Percentiles rank a stretch among this genome's conserved stretches.
phyloP scores from a whole-genome alignment of 2,113 vertebrate species.

The Python bivittatus region DNA sequence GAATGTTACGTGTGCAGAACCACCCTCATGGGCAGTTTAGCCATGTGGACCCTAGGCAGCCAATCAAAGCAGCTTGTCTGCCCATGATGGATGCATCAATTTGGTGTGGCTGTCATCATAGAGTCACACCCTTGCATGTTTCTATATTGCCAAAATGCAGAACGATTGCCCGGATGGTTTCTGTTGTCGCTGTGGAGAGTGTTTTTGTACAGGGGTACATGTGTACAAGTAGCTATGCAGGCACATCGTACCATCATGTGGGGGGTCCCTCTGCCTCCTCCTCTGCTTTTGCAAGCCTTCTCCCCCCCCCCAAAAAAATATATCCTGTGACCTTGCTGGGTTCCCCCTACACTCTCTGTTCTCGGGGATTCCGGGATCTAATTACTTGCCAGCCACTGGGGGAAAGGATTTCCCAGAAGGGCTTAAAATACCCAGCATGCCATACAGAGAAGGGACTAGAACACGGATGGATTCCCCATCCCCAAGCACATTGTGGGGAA shows the following conservation, averaged over 20 bases:
- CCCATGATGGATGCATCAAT: neutral
- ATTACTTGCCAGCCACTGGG: constrained; percentile 31
- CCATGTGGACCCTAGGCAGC: neutral
- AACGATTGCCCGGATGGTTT: neutral
- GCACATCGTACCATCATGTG: neutral
- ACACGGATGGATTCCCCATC: constrained; percentile 15
- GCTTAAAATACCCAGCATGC: constrained; percentile 40
- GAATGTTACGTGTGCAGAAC: neutral
- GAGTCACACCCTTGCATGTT: neutral
- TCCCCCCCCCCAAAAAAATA: neutral
- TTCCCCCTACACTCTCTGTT: constrained; percentile 5
- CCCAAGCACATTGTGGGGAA: constrained; percentile 16
- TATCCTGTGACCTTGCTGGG: constrained; percentile 26
- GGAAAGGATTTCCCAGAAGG: constrained; percentile 42
- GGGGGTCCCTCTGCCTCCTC: neutral
- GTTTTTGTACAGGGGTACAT: neutral
- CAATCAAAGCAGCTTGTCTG: neutral
- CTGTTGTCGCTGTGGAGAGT: neutral
- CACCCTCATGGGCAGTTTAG: no score
- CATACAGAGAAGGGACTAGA: constrained; percentile 8
- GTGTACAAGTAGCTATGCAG: rapidly evolving
- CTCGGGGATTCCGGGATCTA: constrained; percentile 32
- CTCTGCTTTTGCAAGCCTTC: neutral
- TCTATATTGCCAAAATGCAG: neutral
- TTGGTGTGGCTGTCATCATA: neutral